phyloP scores from a whole-genome alignment of 2,888 invertebrate genomes.

The Parthenolecanium corni region DNA sequence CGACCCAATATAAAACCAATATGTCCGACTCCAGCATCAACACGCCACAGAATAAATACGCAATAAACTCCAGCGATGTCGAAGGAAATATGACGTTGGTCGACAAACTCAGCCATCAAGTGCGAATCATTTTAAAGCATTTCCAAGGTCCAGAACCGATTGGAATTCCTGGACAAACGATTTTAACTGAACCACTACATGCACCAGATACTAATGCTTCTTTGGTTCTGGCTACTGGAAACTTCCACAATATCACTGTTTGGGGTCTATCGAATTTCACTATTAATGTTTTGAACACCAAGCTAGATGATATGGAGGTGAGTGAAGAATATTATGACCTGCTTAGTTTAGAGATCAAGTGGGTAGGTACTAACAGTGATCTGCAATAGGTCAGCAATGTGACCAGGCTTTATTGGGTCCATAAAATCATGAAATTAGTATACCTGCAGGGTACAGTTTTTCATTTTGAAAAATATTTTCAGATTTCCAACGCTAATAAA shows the following conservation, averaged over 20 bases:
- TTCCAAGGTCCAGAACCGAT: conserved; percentile 69
- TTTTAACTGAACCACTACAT: conserved; percentile 63
- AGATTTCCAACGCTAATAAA: too few species aligned
- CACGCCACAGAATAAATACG: not conserved
- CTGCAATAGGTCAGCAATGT: too few species aligned
- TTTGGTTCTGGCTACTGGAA: conserved; percentile 55
- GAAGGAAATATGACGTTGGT: conserved; percentile 20
- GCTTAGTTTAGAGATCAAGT: not conserved
- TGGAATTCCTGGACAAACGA: conserved; percentile 63
- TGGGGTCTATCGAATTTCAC: conserved; percentile 68
- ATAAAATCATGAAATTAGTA: too few species aligned
- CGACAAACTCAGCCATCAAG: conserved; percentile 57
- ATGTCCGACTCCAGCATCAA: not conserved
- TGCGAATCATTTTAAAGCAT: conserved; percentile 58
- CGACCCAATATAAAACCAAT: not conserved
- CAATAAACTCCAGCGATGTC: not conserved
- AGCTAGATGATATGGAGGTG: conserved; percentile 65
- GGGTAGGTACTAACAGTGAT: too few species aligned
- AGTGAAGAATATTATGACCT: conserved; percentile 1
- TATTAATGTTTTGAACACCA: conserved; percentile 55
- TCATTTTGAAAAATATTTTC: too few species aligned
- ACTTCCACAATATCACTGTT: conserved; percentile 57
- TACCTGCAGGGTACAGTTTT: too few species aligned
- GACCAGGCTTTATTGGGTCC: too few species aligned
- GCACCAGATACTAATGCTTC: conserved; percentile 65